phyloP scores from a whole-genome alignment of 2,797 vertebrate genomes.

The Masticophis lateralis region DNA sequence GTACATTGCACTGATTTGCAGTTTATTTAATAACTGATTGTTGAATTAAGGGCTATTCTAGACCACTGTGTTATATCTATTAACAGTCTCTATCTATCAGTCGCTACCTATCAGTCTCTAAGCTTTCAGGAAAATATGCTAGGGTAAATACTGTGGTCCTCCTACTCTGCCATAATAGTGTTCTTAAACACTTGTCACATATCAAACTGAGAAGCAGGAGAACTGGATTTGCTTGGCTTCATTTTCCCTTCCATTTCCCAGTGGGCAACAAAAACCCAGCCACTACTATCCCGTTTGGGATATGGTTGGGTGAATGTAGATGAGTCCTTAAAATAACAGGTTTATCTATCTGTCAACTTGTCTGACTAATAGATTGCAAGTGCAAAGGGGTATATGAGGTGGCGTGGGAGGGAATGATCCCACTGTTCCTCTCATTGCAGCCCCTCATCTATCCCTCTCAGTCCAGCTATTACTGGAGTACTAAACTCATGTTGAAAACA shows the following conservation, averaged over 20 bases:
- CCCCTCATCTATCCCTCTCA: background rate
- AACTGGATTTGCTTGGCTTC: background rate
- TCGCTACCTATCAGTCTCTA: background rate
- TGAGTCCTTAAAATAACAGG: background rate
- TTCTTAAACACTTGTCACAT: background rate
- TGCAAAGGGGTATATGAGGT: background rate
- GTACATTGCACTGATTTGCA: background rate
- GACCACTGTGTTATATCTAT: background rate
- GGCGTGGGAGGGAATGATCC: background rate
- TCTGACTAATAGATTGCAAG: background rate
- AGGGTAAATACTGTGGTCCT: background rate
- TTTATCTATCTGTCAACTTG: background rate
- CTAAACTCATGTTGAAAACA: background rate
- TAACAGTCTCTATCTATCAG: no score
- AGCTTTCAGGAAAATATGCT: background rate
- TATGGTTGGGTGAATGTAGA: background rate
- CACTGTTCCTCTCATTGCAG: background rate
- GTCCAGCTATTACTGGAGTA: background rate
- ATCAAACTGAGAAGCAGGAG: background rate
- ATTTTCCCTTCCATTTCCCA: background rate
- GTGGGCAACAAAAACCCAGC: background rate
- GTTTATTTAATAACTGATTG: background rate
- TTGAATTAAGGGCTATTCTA: background rate
- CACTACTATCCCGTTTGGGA: background rate
- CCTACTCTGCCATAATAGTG: background rate